Base-by-base conservation (phyloP, 2,113 vertebrate genomes). In the Carassius carassius region DNA sequence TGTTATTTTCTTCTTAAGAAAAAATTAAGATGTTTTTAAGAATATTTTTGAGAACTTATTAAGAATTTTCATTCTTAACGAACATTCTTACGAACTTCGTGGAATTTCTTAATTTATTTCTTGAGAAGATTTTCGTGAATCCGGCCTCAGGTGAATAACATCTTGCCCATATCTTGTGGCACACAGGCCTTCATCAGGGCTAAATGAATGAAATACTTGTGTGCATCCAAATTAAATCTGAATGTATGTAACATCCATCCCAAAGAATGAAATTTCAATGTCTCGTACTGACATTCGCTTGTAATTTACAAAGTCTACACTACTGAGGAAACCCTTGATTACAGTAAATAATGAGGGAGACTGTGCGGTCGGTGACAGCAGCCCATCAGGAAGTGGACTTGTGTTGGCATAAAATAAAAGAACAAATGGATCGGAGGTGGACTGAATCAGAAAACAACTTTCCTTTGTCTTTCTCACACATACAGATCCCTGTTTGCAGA, bases 401-500 rank as follows among this genome's bases (percentile, higher is more conserved):
- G 74, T 0, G 4, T 76, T 19, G 49, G 47, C 25, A 23, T 58
- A 19, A 78, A 58, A 35, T 54, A 35, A 29, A 29, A 51, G 44
- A 81, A 82, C 63, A 12, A 65, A 69, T 54, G 19, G 25, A 32
- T 35, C 17, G 29, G 29, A 70, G 47, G 63, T 82, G 80, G 47
- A 54, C 63, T 56, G 41, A 70, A 70, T 47, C 21, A 29, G 37
- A 56, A 41, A 21, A 23, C 1, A 29, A 44, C 25, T 60, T 77
- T 74, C 8, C 74, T 74, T 56, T 81, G 21, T 81, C 62, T 81
- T 49, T 69, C 44, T 69, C 62, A 67, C 79, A 23, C 88, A 78
- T 86, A 77, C 41, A 90, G 79, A 82, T 90, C 62, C 86, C 49
- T 67, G 62, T 5, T 14, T 1, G 14, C 63, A 32, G 63, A 67